Base-by-base conservation (phyloP, 1,140 invertebrate genomes). In the Rhagoletis pomonella region DNA sequence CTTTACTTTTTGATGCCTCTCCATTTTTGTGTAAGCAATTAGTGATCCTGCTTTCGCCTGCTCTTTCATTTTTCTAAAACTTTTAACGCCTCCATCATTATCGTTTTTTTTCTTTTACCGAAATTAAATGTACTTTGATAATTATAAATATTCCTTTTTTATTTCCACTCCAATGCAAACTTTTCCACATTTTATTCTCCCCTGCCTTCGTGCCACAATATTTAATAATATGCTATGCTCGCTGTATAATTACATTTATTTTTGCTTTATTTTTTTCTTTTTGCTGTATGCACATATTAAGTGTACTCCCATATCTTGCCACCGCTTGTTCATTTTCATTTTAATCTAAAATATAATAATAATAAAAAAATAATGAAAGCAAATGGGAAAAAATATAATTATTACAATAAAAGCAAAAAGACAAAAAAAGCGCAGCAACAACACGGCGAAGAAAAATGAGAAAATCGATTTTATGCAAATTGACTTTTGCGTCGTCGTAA, bases 401-500 rank as follows among this genome's bases (percentile, higher is more conserved):
- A 81, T 81, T 81, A 81, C n/a, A 81, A 81, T 77, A 77, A 77
- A 77, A 77, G 3, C 0, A 10, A 14, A 77, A 77, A 64, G 3
- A 0, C 2, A n/a, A 7, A 47, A 58, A 55, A 67, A 69, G 5
- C 65, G 10, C 55, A 86, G 14, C 60, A 65, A 65, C 65, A 59
- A 77, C 39, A 39, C n/a, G 19, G 59, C 86, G 19, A 60, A 60
- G 73, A 59, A 81, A 73, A 81, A 77, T 47, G 64, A 87, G 42
- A 86, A 88, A 88, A 92, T 92, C 91, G 91, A 92, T 91, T 92
- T 92, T 92, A 92, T 92, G 91, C 90, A 92, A 92, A 92, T 92
- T 92, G 91, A 92, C 90, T 92, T 90, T 90, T 90, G 67, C 60
- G 87, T 86, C 88, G 90, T 90, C 89, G 89, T 88, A 81, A 81